Base-by-base conservation (phyloP, 2,797 vertebrate species). In the Betta splendens region DNA sequence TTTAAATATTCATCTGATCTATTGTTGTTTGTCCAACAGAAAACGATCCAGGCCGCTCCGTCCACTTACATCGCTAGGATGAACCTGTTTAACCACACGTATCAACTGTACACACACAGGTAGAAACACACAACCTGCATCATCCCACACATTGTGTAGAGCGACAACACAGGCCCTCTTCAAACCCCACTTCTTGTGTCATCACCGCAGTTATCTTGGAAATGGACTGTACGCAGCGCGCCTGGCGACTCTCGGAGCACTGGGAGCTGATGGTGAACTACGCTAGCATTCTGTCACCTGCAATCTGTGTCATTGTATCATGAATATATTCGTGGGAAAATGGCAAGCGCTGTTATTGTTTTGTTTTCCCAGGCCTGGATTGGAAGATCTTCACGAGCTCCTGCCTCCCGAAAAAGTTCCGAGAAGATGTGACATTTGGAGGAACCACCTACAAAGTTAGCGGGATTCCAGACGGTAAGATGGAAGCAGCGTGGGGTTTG, bases 71-170 rank as follows among this genome's bases (percentile, higher is more conserved):
- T 97, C 62, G 93, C 95, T 72, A 93, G 83, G 16, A 94, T 99
- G 86, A 92, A 95, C 89, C 93, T 99, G 90, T 99, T 98, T 87
- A 95, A 98, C 84, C 87, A 87, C 51, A 96, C 94, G 15, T 98
- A 95, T 72, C 92, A 95, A 31, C 92, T 99, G 59, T 99, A 99
- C 85, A 97, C 96, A 21, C 95, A 97, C 89, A 99, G 98, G 98
- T 99, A 81, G 92, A 86, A 31, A 47, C 20, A 44, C n/a, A 26
- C 5, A 25, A 8, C 33, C 21, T 40, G 9, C 11, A 21, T 20
- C 3, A n/a, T n/a, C n/a, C n/a, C n/a, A n/a, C n/a, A n/a, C n/a
- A n/a, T n/a, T n/a, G n/a, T n/a, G n/a, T n/a, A n/a, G n/a, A n/a
- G n/a, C n/a, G n/a, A n/a, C n/a, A n/a, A n/a, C n/a, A n/a, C n/a